Evolutionary conservation across 1,140 invertebrate species (phyloP).

Genomic region (Armadillidium nasatum): DNA sequence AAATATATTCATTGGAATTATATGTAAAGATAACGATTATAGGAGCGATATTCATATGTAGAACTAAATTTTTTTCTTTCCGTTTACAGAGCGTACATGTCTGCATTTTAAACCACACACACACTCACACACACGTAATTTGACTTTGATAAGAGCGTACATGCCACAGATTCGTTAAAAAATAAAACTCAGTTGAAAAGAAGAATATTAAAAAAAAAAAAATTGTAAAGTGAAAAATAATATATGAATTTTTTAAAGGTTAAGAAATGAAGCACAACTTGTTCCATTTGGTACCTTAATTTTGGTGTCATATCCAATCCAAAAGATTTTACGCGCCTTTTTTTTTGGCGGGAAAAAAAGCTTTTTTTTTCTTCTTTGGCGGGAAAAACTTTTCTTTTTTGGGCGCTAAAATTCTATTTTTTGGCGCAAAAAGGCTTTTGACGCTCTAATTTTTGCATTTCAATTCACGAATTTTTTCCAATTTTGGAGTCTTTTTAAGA

Average conservation of each 20-base stretch:
- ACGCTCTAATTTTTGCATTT: constrained; percentile 12
- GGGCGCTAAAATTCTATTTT: too few species aligned
- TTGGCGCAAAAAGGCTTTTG: neutral
- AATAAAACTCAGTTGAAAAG: neutral
- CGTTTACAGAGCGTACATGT: too few species aligned
- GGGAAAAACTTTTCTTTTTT: too few species aligned
- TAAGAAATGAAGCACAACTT: neutral
- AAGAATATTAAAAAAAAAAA: neutral
- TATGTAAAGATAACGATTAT: neutral
- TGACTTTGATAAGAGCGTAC: too few species aligned
- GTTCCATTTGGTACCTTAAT: neutral
- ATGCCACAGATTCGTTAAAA: too few species aligned
- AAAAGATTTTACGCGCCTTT: too few species aligned
- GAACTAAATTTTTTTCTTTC: too few species aligned
- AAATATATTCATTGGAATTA: neutral
- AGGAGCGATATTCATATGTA: neutral
- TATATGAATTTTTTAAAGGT: neutral
- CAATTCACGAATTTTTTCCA: neutral
- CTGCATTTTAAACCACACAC: too few species aligned
- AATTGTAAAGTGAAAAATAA: neutral
- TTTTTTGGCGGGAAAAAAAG: neutral
- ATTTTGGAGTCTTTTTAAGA: neutral
- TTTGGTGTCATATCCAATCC: constrained; percentile 1
- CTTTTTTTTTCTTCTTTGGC: too few species aligned
- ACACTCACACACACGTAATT: too few species aligned